Base-by-base conservation (phyloP, 2,797 vertebrate genomes). In the Bryconaethiops microstoma region DNA sequence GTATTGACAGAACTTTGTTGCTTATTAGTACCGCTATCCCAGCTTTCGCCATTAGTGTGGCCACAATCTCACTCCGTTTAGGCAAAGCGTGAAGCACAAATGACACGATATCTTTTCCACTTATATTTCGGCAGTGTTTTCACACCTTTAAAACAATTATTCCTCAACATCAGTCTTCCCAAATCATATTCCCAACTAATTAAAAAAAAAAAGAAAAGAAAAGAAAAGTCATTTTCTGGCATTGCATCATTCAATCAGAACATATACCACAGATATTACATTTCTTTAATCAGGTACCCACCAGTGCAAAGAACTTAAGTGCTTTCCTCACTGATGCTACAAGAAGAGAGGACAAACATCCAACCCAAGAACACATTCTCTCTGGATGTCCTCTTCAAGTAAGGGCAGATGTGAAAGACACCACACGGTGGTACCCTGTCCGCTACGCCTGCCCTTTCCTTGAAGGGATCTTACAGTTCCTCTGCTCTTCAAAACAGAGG, bases 11-110 rank as follows among this genome's bases (percentile, higher is more conserved):
- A 89, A 88, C 87, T 90, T 42, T 88, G 90, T 88, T 92, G 92
- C 90, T 92, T 91, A 90, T 88, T 91, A 87, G 92, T 89, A 91
- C 89, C 82, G 86, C 91, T 91, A 89, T 92, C 93, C 92, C 93
- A 93, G 90, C 91, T 91, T 84, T 90, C 89, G 87, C 81, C 84
- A 73, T 77, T 86, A 74, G 25, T 14, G 1, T n/a, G 16, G 10
- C n/a, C 40, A 69, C 17, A 60, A 45, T 50, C 39, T 50, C 59
- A 8, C 35, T 59, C 17, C 50, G 7, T 40, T 21, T 14, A 62
- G 17, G 54, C 54, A 59, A 59, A 76, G 39, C 35, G 4, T 48
- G 42, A 19, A 42, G 29, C 63, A 78, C 5, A 62, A 70, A 29
- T 50, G 12, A 12, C 55, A 64, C 19, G 64, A 83, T 77, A 23